phyloP scores from a whole-genome alignment of 1,140 invertebrate genomes.

The Rhagoletis zephyria region DNA sequence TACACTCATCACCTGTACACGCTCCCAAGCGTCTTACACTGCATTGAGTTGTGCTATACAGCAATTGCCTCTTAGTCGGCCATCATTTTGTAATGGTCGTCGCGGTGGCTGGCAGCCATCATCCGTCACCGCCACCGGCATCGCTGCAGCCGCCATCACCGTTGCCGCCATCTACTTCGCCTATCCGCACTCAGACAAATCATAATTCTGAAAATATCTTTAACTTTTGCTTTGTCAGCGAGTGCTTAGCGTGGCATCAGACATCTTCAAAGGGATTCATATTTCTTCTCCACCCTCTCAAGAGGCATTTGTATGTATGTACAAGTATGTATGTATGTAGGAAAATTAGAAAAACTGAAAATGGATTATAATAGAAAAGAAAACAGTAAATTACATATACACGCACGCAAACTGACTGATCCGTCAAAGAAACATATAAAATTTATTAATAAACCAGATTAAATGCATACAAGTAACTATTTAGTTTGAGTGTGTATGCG shows the following conservation, averaged over 20 bases:
- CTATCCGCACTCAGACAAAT: neutral
- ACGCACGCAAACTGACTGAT: neutral
- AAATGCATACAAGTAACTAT: neutral
- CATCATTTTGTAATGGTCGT: neutral
- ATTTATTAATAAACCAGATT: constrained; percentile 49
- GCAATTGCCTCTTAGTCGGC: neutral
- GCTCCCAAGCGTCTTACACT: neutral
- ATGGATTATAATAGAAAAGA: constrained; percentile 12
- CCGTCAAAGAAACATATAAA: constrained; percentile 18
- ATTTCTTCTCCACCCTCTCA: neutral
- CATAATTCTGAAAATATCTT: constrained; percentile 44
- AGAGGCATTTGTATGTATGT: too few relatives aligned
- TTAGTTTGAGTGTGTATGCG: neutral
- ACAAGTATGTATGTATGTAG: neutral
- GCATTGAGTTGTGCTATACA: too few relatives aligned
- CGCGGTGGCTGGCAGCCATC: neutral
- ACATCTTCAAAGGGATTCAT: neutral
- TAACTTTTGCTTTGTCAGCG: constrained; percentile 34
- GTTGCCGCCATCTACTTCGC: too few relatives aligned
- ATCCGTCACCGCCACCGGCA: neutral
- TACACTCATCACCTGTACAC: neutral
- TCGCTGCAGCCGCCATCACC: neutral
- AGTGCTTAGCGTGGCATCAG: constrained; percentile 1
- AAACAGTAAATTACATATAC: neutral
- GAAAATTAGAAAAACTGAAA: neutral